These are phyloP conservation scores for Palloptera scutellata DNA, from an alignment of 2,888 invertebrate genomes.

Conservation along the genomic window DNA sequence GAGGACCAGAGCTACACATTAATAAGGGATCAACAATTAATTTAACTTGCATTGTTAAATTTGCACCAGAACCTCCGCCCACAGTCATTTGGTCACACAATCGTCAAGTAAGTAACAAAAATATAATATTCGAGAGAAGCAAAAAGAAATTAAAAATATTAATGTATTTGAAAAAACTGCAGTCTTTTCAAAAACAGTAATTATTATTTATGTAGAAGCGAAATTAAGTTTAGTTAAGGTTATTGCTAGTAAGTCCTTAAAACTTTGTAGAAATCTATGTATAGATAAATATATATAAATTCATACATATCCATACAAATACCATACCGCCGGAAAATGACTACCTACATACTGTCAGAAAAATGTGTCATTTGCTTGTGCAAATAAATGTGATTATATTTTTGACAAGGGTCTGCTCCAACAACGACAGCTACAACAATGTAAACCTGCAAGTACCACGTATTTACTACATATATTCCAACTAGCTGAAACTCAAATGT, in stretches of 20 bases:
- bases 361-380: slow-evolving; percentile 38
- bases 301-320: no score
- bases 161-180: no score
- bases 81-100: slow-evolving; percentile 87
- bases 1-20: slow-evolving; percentile 83
- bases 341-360: slow-evolving; percentile 30
- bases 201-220: no score
- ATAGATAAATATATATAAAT: no score
- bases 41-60: slow-evolving; percentile 83
- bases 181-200: no score
- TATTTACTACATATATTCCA: not conserved
- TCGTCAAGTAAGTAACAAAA: slow-evolving; percentile 65
- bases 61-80: slow-evolving; percentile 84
- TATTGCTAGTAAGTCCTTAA: no score
- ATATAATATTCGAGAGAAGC: no score
- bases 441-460: not conserved
- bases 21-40: slow-evolving; percentile 90
- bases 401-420: slow-evolving; percentile 46
- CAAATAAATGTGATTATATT: slow-evolving; percentile 43
- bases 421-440: not conserved
- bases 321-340: not conserved
- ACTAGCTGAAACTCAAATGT: not conserved
- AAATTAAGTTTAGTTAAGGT: no score
- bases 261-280: no score
- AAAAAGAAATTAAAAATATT: no score